Percentiles rank a stretch among this genome's conserved stretches.
Conservation (phyloP, 2,113 vertebrate genomes). For the Corythoichthys haematopterus region DNA sequence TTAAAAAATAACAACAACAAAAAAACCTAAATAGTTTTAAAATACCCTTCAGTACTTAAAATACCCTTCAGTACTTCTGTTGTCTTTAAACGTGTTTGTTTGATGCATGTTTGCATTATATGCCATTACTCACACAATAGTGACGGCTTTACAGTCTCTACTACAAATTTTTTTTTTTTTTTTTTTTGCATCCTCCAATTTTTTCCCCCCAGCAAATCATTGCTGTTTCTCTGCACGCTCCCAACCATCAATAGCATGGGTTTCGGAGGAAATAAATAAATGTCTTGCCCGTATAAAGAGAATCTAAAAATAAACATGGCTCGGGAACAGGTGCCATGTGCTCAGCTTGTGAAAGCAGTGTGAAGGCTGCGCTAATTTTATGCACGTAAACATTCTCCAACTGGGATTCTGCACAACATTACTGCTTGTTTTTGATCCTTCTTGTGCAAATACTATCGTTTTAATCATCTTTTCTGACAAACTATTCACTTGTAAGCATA, state of each 20-base stretch:
- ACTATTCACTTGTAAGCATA: neutral
- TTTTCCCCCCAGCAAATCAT: conserved; percentile 2
- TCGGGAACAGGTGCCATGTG: conserved; percentile 85
- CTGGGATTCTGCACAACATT: conserved; percentile 12
- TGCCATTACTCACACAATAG: neutral
- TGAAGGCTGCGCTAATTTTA: conserved; percentile 79
- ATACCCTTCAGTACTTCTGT: neutral
- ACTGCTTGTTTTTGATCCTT: neutral
- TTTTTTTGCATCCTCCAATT: neutral
- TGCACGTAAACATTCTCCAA: conserved; percentile 60
- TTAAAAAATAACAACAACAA: neutral
- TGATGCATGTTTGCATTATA: neutral
- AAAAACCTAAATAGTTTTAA: neutral
- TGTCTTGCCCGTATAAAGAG: conserved; percentile 79
- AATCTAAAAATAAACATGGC: conserved; percentile 85
- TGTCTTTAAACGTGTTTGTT: neutral
- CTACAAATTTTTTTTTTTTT: neutral
- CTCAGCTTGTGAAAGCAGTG: conserved; percentile 70
- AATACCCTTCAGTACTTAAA: too few relatives aligned
- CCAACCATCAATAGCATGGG: conserved; percentile 41
- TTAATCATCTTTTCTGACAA: neutral
- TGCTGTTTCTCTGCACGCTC: conserved; percentile 14
- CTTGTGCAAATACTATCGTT: neutral
- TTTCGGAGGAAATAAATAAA: conserved; percentile 71
- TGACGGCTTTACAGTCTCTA: neutral